Percentiles rank a stretch among this genome's conserved stretches.
Evolutionary conservation across 2,888 invertebrate species (phyloP).

Genomic region (Macrosoma leucophasiata): DNA sequence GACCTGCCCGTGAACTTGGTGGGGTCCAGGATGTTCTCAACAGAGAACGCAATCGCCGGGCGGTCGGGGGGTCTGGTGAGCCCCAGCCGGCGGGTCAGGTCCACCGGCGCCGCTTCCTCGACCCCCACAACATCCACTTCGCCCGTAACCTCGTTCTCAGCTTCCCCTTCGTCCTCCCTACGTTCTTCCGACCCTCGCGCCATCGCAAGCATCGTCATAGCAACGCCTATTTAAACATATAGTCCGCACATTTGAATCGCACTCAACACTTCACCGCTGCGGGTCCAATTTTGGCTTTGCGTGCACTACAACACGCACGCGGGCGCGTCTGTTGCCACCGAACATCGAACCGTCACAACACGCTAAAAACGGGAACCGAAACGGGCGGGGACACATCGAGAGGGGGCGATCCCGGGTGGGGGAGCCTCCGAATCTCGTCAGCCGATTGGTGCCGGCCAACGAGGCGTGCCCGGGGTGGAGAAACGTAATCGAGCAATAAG

Average conservation of each 20-base stretch:
- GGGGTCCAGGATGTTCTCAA: slow-evolving; percentile 93
- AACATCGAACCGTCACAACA: slow-evolving; percentile 45
- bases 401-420: slow-evolving; percentile 34
- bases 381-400: slow-evolving; percentile 49
- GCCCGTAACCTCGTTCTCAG: slow-evolving; percentile 51
- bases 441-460: slow-evolving; percentile 59
- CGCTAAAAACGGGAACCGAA: slow-evolving; percentile 38
- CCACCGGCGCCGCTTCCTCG: slow-evolving; percentile 66
- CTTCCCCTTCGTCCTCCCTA: slow-evolving; percentile 49
- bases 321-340: slow-evolving; percentile 38
- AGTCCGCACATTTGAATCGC: neutral
- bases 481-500: slow-evolving; percentile 76
- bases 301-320: slow-evolving; percentile 41
- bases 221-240: slow-evolving; percentile 45
- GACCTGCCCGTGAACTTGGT: slow-evolving; percentile 89
- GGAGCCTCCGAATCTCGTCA: slow-evolving; percentile 33
- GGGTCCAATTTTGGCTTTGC: no score
- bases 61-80: slow-evolving; percentile 76
- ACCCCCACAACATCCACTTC: slow-evolving; percentile 70
- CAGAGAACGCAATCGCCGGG: slow-evolving; percentile 84
- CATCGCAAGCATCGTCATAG: slow-evolving; percentile 75
- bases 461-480: slow-evolving; percentile 71
- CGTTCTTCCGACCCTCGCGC: slow-evolving; percentile 65
- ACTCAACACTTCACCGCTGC: no score
- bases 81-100: slow-evolving; percentile 67